Conservation (phyloP, 2,113 vertebrate species). For the Thalassoma bifasciatum region DNA sequence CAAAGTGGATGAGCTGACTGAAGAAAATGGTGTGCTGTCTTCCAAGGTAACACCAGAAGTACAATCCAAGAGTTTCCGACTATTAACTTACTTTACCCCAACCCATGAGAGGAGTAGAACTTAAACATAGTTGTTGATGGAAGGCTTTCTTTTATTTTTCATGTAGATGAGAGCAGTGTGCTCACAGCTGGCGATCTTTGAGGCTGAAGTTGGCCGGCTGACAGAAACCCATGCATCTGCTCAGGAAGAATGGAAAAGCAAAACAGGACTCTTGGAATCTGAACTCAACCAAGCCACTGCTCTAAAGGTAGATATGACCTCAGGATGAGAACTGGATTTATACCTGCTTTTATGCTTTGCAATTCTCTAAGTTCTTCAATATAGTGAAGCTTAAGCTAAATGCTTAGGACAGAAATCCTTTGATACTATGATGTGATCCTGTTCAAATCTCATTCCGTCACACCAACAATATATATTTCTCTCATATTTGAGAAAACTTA, state of each 20-base stretch:
- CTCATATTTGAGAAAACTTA: no score
- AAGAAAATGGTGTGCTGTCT: slow-evolving; percentile 90
- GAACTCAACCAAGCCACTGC: slow-evolving; percentile 82
- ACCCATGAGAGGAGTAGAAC: background rate
- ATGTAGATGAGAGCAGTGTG: slow-evolving; percentile 84
- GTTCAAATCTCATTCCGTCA: no score
- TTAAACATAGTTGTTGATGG: no score
- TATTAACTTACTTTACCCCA: background rate
- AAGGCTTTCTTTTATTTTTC: background rate
- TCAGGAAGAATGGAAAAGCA: slow-evolving; percentile 76
- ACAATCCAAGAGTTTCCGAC: background rate
- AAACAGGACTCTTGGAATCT: slow-evolving; percentile 77
- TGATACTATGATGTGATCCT: no score
- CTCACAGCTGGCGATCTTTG: slow-evolving; percentile 83
- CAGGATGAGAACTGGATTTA: background rate
- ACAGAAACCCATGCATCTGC: slow-evolving; percentile 81
- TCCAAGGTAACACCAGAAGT: slow-evolving; percentile 83
- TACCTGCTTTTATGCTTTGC: background rate
- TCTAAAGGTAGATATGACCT: slow-evolving; percentile 85
- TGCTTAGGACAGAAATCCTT: no score
- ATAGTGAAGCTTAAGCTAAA: background rate
- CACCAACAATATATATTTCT: no score
- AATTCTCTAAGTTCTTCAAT: background rate
- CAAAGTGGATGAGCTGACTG: slow-evolving; percentile 87
- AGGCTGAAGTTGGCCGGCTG: slow-evolving; percentile 84